phyloP scores from a whole-genome alignment of 2,797 vertebrate species.

The Karalla daura region DNA sequence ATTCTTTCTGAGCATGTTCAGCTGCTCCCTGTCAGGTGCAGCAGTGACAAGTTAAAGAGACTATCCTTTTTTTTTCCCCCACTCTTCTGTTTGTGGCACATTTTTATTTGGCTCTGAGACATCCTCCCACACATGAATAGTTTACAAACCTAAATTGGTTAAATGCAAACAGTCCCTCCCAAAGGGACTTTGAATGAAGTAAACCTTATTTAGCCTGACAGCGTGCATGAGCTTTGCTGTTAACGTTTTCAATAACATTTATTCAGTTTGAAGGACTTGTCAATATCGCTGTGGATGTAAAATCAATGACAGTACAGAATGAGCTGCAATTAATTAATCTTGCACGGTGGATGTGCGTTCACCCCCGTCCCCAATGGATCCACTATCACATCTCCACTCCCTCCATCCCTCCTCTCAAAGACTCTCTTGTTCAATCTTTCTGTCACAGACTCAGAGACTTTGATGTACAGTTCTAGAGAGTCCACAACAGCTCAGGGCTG shows the following conservation, averaged over 20 bases:
- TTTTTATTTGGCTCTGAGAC: constrained; percentile 8
- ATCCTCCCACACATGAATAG: constrained; percentile 4
- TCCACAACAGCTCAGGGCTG: constrained; percentile 32
- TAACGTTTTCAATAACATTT: constrained; percentile 36
- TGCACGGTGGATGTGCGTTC: not conserved
- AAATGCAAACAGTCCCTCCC: constrained; percentile 8
- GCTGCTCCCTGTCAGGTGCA: not conserved
- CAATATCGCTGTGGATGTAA: constrained; percentile 37
- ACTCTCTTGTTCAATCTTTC: constrained; percentile 10
- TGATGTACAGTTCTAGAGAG: constrained; percentile 47
- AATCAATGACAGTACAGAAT: constrained; percentile 39
- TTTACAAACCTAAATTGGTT: constrained; percentile 3
- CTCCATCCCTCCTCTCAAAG: constrained; percentile 4
- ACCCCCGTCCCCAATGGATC: not conserved
- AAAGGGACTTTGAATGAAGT: constrained; percentile 13
- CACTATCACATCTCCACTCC: constrained; percentile 7
- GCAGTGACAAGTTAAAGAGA: not conserved
- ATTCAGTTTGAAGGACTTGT: constrained; percentile 35
- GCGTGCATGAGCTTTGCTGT: constrained; percentile 3
- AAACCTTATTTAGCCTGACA: constrained; percentile 14
- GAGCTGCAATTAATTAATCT: constrained; percentile 39
- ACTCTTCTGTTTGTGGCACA: constrained; percentile 8
- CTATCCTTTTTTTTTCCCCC: constrained; percentile 7
- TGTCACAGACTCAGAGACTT: constrained; percentile 46
- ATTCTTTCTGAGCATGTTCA: not conserved